Conservation (phyloP, 2,113 vertebrate genomes). For the Menura novaehollandiae region DNA sequence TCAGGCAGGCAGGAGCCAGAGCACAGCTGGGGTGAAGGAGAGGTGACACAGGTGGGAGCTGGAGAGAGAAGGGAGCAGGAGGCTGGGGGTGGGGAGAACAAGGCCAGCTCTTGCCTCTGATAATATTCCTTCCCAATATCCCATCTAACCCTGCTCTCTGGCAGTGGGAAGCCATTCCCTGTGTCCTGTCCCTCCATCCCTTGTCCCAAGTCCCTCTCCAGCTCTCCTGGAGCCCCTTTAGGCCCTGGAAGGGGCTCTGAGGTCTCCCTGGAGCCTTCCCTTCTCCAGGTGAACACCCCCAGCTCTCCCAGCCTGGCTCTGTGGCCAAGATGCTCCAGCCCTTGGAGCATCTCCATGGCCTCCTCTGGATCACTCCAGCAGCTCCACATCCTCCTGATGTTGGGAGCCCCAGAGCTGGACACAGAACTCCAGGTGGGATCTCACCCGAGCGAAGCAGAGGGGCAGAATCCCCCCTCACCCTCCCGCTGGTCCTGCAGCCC, state of each 20-base stretch:
- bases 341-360: rapidly evolving
- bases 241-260: neutral
- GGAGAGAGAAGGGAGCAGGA: neutral
- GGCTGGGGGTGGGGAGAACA: neutral
- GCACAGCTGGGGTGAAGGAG: neutral
- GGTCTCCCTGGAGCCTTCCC: neutral
- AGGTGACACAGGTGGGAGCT: neutral
- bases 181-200: neutral
- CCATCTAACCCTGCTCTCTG: neutral
- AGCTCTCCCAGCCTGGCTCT: neutral
- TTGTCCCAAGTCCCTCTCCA: neutral
- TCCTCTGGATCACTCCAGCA: neutral
- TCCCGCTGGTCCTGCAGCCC: neutral
- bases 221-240: neutral
- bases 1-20: neutral
- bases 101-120: neutral
- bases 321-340: neutral
- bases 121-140: neutral
- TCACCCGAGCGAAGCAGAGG: neutral
- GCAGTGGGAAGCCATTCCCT: neutral
- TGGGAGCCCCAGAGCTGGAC: neutral
- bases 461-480: neutral
- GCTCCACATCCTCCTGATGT: no score
- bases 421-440: neutral
- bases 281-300: rapidly evolving